Percentiles rank a stretch among this genome's conserved stretches.
phyloP scores from a whole-genome alignment of 2,888 invertebrate species.

The Tenthredo livida region DNA sequence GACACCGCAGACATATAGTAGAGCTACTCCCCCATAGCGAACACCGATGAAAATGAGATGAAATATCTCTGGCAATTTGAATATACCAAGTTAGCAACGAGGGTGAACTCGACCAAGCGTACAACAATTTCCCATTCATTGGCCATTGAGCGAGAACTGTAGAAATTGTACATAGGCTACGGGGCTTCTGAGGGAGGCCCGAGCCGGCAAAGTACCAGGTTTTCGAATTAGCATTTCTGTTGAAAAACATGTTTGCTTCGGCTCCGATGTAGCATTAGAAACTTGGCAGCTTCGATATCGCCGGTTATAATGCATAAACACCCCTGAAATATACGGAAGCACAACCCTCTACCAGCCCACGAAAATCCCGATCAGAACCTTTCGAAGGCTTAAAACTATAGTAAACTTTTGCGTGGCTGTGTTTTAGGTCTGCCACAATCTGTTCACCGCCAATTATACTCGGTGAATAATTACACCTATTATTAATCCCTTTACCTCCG shows the following conservation, averaged over 20 bases:
- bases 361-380: neutral
- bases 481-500: neutral
- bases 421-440: conserved; percentile 2
- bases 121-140: conserved; percentile 46
- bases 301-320: conserved; percentile 24
- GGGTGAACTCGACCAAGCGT: conserved; percentile 40
- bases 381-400: conserved; percentile 9
- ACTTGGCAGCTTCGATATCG: neutral
- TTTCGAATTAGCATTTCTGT: conserved; percentile 34
- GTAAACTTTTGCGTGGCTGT: neutral
- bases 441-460: neutral
- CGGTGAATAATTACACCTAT: neutral
- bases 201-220: neutral
- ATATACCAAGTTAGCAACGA: conserved; percentile 30
- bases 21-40: neutral
- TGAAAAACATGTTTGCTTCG: conserved; percentile 47
- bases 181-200: neutral
- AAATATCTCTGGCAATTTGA: conserved; percentile 51
- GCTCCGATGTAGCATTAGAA: conserved; percentile 26
- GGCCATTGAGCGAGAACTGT: conserved; percentile 37
- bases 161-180: conserved; percentile 37
- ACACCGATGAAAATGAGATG: conserved; percentile 43
- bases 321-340: neutral
- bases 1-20: neutral
- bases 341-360: neutral